phyloP scores from a whole-genome alignment of 2,113 vertebrate genomes.

The Falcunculus frontatus region DNA sequence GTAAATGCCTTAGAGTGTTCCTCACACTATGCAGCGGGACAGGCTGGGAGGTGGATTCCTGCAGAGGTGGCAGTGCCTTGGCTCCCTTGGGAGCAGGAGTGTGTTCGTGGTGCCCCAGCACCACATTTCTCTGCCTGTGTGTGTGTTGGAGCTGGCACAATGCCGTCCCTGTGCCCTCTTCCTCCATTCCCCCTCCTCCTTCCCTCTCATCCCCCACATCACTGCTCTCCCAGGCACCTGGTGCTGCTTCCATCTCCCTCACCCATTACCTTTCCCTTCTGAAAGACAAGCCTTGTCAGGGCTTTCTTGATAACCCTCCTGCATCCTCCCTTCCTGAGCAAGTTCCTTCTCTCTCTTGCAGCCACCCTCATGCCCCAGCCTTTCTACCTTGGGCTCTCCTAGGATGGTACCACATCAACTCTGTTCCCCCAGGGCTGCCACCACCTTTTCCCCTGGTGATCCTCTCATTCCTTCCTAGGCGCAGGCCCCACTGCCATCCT shows the following conservation, averaged over 20 bases:
- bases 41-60: not conserved
- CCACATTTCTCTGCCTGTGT: rapidly evolving
- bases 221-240: not conserved
- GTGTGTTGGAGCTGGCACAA: not conserved
- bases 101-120: not conserved
- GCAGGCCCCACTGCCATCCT: not conserved
- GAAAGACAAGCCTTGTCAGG: not conserved
- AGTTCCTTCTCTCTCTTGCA: not conserved
- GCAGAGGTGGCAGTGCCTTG: not conserved
- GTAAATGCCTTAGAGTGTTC: not conserved
- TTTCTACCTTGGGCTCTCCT: not conserved
- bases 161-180: not conserved
- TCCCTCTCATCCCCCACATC: not conserved
- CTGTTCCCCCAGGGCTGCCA: not conserved
- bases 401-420: not conserved
- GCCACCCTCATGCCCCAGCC: not conserved
- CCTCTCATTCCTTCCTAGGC: not conserved
- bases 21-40: not conserved
- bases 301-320: not conserved
- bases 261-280: not conserved
- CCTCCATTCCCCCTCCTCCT: not conserved
- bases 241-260: not conserved
- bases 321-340: not conserved
- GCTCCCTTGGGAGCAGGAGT: not conserved
- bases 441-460: not conserved